Base-by-base conservation (phyloP, 1,140 invertebrate genomes). In the Vanessa atalanta region DNA sequence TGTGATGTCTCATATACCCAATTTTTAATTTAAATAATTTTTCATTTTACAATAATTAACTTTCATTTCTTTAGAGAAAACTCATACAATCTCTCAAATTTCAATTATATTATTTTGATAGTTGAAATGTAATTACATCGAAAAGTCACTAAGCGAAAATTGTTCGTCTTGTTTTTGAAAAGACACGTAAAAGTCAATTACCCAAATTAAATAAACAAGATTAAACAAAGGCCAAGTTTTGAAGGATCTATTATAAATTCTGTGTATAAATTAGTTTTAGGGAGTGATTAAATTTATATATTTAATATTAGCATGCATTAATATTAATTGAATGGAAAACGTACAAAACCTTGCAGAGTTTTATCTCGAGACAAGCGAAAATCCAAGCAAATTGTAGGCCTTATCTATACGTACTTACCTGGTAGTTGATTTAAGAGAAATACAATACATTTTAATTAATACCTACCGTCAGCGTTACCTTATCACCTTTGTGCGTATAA, bases 181-280 rank as follows among this genome's bases (percentile, higher is more conserved):
- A 13, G 51, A 55, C n/a, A 63, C 69, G 57, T 37, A 77, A 70
- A 71, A 72, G 48, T 65, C 60, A 72, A 65, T 76, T 80, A 79
- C 78, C 79, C 78, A 77, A 82, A 76, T 77, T 69, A 78, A 80
- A 69, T 78, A 78, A 82, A 79, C 73, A 66, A 73, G 66, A 73
- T 48, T 67, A 43, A 79, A 82, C 80, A 79, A 79, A 81, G 74
- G 75, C 76, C 75, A 82, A 79, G 79, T 79, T 79, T 60, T 77
- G 63, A 72, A 47, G 72, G 70, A 60, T 63, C 66, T 65, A 61
- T 47, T 72, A 47, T 65, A 37, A 61, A 61, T 11, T 20, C 60
- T 66, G 43, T 61, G 65, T 50, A 43, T 73, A 67, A 50, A 63
- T 63, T 23, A 26, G 0, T 67, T 61, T 63, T 3, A 60, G 6